Conservation (phyloP, 2,888 invertebrate species). For the Tridacna gigas region DNA sequence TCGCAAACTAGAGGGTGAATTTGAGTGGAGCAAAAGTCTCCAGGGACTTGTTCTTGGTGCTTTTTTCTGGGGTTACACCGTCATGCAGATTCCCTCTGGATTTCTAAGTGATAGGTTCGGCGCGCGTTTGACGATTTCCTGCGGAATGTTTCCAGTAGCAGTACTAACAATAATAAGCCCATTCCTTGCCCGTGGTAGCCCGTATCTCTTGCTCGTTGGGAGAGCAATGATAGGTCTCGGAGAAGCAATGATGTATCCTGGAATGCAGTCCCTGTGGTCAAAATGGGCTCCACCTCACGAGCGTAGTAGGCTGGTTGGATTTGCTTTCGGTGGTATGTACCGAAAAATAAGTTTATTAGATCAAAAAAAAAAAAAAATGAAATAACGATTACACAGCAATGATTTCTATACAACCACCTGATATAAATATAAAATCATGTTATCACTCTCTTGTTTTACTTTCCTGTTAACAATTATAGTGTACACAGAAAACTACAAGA, state of each 20-base stretch:
- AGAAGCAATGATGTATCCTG: constrained; percentile 77
- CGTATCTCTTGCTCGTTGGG: constrained; percentile 70
- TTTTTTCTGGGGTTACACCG: constrained; percentile 79
- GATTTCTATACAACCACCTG: too few species aligned
- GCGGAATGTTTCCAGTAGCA: constrained; percentile 74
- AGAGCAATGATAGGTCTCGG: constrained; percentile 73
- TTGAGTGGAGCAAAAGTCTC: constrained; percentile 71
- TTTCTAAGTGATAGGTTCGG: constrained; percentile 74
- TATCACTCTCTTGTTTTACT: too few species aligned
- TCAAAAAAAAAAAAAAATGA: too few species aligned
- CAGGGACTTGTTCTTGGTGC: constrained; percentile 76
- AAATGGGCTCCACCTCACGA: constrained; percentile 77
- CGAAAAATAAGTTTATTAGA: too few species aligned
- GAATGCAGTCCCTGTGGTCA: constrained; percentile 74
- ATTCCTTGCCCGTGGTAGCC: constrained; percentile 68
- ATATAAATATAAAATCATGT: too few species aligned
- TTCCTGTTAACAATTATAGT: too few species aligned
- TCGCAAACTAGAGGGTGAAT: constrained; percentile 64
- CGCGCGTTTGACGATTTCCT: constrained; percentile 65
- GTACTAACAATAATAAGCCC: constrained; percentile 71
- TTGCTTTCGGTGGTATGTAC: constrained; percentile 74
- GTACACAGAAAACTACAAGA: too few species aligned
- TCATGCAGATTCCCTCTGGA: constrained; percentile 77
- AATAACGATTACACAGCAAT: too few species aligned
- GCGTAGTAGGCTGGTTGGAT: constrained; percentile 74